These are phyloP conservation scores for Odontamblyopus rebecca DNA, from an alignment of 2,797 vertebrate genomes.

Conservation along the genomic window DNA sequence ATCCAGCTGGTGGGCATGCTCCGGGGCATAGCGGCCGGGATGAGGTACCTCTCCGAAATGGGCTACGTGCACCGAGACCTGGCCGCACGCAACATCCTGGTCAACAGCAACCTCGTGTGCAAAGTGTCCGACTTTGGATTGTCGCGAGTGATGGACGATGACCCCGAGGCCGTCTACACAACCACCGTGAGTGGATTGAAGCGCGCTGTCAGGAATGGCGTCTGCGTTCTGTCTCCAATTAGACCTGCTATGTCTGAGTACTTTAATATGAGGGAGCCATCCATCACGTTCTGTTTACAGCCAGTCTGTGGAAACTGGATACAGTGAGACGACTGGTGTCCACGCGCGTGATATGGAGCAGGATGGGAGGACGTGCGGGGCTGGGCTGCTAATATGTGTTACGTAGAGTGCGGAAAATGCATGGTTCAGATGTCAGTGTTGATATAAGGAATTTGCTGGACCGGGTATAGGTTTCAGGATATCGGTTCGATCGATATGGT, in stretches of 20 bases:
- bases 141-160: constrained; percentile 97
- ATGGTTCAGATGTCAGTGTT: no score
- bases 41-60: constrained; percentile 98
- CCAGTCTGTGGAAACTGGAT: neutral
- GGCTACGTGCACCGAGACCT: constrained; percentile 98
- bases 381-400: neutral
- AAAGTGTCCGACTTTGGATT: constrained; percentile 99
- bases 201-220: constrained; percentile 16
- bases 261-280: constrained; percentile 14
- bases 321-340: neutral
- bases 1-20: constrained; percentile 98
- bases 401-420: neutral
- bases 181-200: constrained; percentile 89
- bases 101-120: constrained; percentile 99
- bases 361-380: neutral
- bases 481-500: no score
- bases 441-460: no score
- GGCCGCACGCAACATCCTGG: constrained; percentile 96
- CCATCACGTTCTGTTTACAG: constrained; percentile 10
- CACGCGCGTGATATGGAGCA: neutral
- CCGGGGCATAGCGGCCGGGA: constrained; percentile 95
- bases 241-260: constrained; percentile 15
- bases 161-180: constrained; percentile 97
- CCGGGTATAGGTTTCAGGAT: no score
- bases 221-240: constrained; percentile 26